Base-by-base conservation (phyloP, 2,888 invertebrate genomes). In the Drosophila infuscata region DNA sequence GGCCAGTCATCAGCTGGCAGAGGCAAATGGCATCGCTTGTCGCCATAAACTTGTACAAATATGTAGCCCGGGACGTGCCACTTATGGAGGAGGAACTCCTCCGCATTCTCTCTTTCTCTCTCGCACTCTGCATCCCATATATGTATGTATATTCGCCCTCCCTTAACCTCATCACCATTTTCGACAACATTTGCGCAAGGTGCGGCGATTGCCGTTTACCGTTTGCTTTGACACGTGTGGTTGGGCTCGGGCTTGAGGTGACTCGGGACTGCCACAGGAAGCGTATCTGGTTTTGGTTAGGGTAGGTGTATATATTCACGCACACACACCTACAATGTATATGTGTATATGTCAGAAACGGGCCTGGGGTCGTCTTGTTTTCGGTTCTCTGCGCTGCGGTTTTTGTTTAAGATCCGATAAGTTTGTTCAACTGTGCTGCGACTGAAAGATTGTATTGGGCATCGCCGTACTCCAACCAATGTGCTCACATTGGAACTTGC, bases 21-120 rank as follows among this genome's bases (percentile, higher is more conserved):
- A 70, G 83, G 84, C 84, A 85, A 85, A 85, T 88, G 85, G 88
- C 89, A 87, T 71, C 82, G 85, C 88, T 88, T 85, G 85, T 89
- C 85, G 85, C 85, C 89, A 87, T 85, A 85, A 89, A 89, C 85
- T 85, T 89, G 89, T 74, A 89, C 85, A 85, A 85, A 85, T 85
- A 88, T 85, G 85, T 82, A 67, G 70, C 85, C 61, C 57, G 73
- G 82, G 85, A 89, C 85, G 85, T 85, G 85, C 85, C 88, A 83
- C 89, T 86, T 88, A 86, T 69, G 79, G 58, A 3, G 48, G 25
- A 35, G 63, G 12, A 46, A 25, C 25, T 54, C 36, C 38, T 30
- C 17, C 4, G 15, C 11, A 35, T 17, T 17, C 17, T 54, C 33
- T 15, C 32, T 3, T 33, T 41, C 20, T 41, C 15, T 9, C 17